phyloP scores from a whole-genome alignment of 2,888 invertebrate genomes.

The Tricholauxania praeusta region DNA sequence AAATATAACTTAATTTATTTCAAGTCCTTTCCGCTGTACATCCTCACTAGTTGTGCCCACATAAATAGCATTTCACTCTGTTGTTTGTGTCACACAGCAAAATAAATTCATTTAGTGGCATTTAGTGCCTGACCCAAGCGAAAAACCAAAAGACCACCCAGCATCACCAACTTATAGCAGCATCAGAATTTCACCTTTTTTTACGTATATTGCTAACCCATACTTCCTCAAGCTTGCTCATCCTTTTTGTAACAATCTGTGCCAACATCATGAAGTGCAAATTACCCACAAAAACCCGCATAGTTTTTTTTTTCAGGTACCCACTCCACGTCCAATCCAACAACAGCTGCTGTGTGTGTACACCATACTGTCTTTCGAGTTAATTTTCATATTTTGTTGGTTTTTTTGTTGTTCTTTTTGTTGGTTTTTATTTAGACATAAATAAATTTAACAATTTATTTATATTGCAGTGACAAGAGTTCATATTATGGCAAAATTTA shows the following conservation, averaged over 20 bases:
- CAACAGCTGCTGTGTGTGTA: neutral
- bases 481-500: constrained; percentile 23
- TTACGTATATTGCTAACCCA: constrained; percentile 40
- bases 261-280: constrained; percentile 58
- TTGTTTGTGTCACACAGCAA: constrained; percentile 53
- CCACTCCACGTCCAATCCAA: neutral
- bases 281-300: constrained; percentile 51
- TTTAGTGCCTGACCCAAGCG: constrained; percentile 54
- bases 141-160: neutral
- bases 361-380: constrained; percentile 47
- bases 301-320: constrained; percentile 15
- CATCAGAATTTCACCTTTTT: constrained; percentile 5
- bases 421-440: constrained; percentile 57
- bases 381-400: constrained; percentile 59
- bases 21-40: too few species aligned
- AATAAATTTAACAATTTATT: constrained; percentile 63
- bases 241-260: constrained; percentile 44
- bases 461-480: constrained; percentile 61
- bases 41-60: constrained; percentile 40
- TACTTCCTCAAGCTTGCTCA: constrained; percentile 55
- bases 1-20: too few species aligned
- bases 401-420: constrained; percentile 7
- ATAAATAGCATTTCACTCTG: constrained; percentile 64
- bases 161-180: neutral
- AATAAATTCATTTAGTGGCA: constrained; percentile 63